Base-by-base conservation (phyloP, 2,113 vertebrate species). In the Oncorhynchus masou region DNA sequence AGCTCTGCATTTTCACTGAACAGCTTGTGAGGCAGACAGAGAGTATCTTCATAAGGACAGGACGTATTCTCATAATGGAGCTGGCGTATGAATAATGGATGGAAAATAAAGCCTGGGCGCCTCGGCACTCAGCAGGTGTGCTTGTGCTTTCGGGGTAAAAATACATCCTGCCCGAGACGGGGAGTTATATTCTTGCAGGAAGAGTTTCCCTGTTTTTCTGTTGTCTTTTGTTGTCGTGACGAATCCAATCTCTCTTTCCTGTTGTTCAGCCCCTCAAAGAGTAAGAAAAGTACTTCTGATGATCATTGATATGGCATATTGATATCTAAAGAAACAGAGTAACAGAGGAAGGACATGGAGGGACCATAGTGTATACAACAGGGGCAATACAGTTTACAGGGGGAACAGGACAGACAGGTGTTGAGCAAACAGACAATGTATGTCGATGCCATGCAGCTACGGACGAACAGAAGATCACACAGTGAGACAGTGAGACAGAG, bases 21-120 rank as follows among this genome's bases (percentile, higher is more conserved):
- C 73, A 76, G 79, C 73, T 66, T 79, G 71, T 77, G 73, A 59
- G 51, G 45, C 77, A 22, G 27, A 71, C 59, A 62, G n/a, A 81
- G 75, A 75, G 81, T 81, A 79, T 87, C 84, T 80, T 85, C 65
- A 67, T 73, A 34, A 7, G 39, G 70, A 72, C 71, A 75, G 77
- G 81, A 45, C 86, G 76, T 54, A 16, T 54, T 90, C 74, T 68
- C 86, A 88, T 34, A 86, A 88, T 80, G 82, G 85, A 86, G 76
- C 74, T 75, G 25, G 6, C 5, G 68, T 84, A 72, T 92, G 76
- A 92, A 91, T 92, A 88, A 92, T 91, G 74, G 84, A 90, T 74
- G 31, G 70, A 74, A 80, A 85, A 86, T 81, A 82, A 83, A 86
- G 75, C 80, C 76, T 82, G 68, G 51, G 76, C 73, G 64, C 76